These are phyloP conservation scores for Peribatodes rhomboidaria DNA, from an alignment of 2,888 invertebrate species.

Conservation along the genomic window DNA sequence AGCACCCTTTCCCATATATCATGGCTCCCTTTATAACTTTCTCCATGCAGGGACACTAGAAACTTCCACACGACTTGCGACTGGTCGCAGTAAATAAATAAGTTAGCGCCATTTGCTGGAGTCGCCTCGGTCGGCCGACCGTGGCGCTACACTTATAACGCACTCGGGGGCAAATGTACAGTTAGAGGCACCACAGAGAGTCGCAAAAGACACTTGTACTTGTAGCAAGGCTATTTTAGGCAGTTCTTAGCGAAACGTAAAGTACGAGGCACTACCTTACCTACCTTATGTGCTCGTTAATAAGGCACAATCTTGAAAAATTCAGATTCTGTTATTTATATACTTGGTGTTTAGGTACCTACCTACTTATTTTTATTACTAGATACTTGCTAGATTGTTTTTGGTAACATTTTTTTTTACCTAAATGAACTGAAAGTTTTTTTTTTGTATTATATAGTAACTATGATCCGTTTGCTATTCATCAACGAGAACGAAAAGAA, in stretches of 20 bases:
- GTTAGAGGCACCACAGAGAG: conserved; percentile 50
- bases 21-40: conserved; percentile 20
- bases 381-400: no score
- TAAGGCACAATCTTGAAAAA: no score
- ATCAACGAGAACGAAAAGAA: no score
- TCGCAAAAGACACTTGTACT: neutral
- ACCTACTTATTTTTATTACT: no score
- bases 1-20: conserved; percentile 1
- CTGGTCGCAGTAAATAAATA: conserved; percentile 65
- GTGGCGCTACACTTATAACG: conserved; percentile 57
- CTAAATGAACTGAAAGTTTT: no score
- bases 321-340: no score
- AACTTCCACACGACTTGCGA: conserved; percentile 26
- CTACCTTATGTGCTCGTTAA: no score
- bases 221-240: neutral
- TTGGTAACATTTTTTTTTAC: no score
- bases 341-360: no score
- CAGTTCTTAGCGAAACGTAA: neutral
- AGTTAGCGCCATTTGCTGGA: conserved; percentile 63
- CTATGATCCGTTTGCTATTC: no score
- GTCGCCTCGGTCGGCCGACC: conserved; percentile 58
- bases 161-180: conserved; percentile 62
- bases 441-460: no score
- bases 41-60: conserved; percentile 20
- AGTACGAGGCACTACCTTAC: no score